Base-by-base conservation (phyloP, 2,797 vertebrate genomes). In the Poeciliopsis infans region DNA sequence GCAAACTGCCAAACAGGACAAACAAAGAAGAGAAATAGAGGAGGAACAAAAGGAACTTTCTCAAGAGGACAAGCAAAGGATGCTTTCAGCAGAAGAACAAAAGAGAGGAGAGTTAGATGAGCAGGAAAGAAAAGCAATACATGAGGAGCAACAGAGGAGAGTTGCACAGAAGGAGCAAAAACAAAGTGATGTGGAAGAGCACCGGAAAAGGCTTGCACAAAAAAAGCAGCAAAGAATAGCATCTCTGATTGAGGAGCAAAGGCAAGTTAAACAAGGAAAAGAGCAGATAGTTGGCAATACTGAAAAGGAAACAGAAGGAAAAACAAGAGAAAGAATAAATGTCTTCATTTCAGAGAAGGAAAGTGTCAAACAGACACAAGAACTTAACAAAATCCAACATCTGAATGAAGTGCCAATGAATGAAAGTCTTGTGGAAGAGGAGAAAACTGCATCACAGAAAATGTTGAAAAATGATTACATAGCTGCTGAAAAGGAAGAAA, bases 401-500 rank as follows among this genome's bases (percentile, higher is more conserved):
- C 51, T 78, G 20, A 73, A 2, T n/a, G 74, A 90, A 59, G 72
- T 83, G 25, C 76, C 83, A 28, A 73, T 8, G 10, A 57, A 25
- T n/a, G 76, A 79, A 76, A 85, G 5, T 31, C 31, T 74, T 47
- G 78, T 33, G 57, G 71, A 66, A n/a, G 75, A 85, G 71, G 70
- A 83, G 69, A 72, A 64, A 76, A 74, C 74, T 0, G 81, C 31
- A 85, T 45, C 45, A 51, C 75, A 72, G 15, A 85, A 12, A 78
- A 73, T 49, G 1, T 79, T 80, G 36, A 72, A 82, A 28, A 59
- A 75, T 39, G 45, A 46, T 6, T 74, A 25, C 3, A 78, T 20
- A 77, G 28, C 74, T 78, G 74, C 18, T 74, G 79, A 88, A 77
- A 86, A 79, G n/a, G 76, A 86, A 31, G 85, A 79, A 77, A 68